These are phyloP conservation scores for Serrognathus titanus DNA, from an alignment of 2,888 invertebrate genomes.

Conservation along the genomic window DNA sequence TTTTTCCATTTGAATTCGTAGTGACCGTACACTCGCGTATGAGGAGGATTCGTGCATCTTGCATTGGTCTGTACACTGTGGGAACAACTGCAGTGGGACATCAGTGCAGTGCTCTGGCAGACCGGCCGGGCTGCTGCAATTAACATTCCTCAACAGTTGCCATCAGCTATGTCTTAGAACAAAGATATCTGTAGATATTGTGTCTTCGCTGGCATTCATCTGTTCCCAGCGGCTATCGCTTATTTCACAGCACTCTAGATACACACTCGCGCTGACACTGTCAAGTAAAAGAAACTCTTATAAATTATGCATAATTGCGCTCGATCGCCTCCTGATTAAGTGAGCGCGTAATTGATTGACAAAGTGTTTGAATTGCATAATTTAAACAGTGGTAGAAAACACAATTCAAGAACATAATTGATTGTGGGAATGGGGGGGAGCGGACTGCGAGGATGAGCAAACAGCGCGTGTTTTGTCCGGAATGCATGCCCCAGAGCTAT, in stretches of 20 bases:
- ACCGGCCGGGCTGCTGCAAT: conserved; percentile 41
- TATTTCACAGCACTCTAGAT: conserved; percentile 26
- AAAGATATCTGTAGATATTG: conserved; percentile 42
- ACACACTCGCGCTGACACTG: too few species aligned
- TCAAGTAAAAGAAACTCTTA: not conserved
- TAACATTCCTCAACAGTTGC: conserved; percentile 47
- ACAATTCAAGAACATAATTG: conserved; percentile 22
- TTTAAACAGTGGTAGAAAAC: conserved; percentile 5
- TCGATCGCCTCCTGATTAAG: not conserved
- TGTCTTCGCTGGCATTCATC: conserved; percentile 29
- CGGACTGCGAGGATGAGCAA: conserved; percentile 43
- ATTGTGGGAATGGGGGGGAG: conserved; percentile 21
- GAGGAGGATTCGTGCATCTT: not conserved
- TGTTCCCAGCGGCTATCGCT: conserved; percentile 28
- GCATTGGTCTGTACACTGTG: conserved; percentile 9
- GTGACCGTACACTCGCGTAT: too few species aligned
- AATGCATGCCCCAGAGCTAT: conserved; percentile 46
- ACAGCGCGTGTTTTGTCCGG: conserved; percentile 47
- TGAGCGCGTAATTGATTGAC: not conserved
- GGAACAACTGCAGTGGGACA: conserved; percentile 16
- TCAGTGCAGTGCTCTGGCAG: conserved; percentile 31
- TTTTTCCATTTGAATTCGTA: too few species aligned
- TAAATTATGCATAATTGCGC: not conserved
- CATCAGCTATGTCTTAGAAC: conserved; percentile 47
- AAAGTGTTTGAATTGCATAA: conserved; percentile 14